A percentile compares a stretch with the other conserved stretches of the same genome.
Conservation (phyloP, 1,140 invertebrate species). For the Drosophila repletoides region DNA sequence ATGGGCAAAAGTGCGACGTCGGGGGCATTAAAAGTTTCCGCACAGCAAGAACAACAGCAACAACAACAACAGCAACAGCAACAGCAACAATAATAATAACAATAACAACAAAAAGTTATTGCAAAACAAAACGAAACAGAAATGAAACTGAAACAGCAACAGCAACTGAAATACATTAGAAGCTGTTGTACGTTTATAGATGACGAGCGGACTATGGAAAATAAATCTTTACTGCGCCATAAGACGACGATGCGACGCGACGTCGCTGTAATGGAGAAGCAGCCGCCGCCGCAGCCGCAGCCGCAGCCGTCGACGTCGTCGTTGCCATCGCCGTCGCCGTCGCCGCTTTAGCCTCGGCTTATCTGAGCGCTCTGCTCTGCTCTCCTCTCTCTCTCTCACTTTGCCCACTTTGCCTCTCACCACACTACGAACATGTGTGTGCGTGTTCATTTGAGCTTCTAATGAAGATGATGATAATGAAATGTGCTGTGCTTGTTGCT, state of each 20-base stretch:
- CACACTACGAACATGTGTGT: not conserved
- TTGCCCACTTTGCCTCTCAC: not conserved
- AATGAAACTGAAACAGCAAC: constrained; percentile 36
- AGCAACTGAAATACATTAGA: constrained; percentile 48
- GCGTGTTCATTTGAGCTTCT: constrained; percentile 44
- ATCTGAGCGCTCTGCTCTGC: constrained; percentile 37
- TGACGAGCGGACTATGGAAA: constrained; percentile 58
- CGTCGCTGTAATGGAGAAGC: constrained; percentile 63
- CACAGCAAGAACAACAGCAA: constrained; percentile 32
- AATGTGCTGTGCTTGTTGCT: constrained; percentile 57
- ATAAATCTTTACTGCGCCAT: constrained; percentile 80
- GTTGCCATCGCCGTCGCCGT: not conserved
- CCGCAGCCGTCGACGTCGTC: not conserved
- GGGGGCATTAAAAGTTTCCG: constrained; percentile 54
- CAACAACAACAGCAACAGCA: constrained; percentile 21
- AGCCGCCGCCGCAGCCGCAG: constrained; percentile 11
- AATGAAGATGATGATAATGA: constrained; percentile 75
- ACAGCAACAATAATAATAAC: constrained; percentile 3
- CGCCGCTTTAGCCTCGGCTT: constrained; percentile 48
- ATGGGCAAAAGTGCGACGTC: constrained; percentile 48
- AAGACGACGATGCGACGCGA: constrained; percentile 46
- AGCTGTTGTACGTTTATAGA: constrained; percentile 53
- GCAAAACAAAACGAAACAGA: constrained; percentile 65
- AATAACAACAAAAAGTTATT: constrained; percentile 41
- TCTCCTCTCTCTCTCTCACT: not conserved